These are phyloP conservation scores for Elanoides forficatus DNA, from an alignment of 2,113 vertebrate species.

Conservation along the genomic window DNA sequence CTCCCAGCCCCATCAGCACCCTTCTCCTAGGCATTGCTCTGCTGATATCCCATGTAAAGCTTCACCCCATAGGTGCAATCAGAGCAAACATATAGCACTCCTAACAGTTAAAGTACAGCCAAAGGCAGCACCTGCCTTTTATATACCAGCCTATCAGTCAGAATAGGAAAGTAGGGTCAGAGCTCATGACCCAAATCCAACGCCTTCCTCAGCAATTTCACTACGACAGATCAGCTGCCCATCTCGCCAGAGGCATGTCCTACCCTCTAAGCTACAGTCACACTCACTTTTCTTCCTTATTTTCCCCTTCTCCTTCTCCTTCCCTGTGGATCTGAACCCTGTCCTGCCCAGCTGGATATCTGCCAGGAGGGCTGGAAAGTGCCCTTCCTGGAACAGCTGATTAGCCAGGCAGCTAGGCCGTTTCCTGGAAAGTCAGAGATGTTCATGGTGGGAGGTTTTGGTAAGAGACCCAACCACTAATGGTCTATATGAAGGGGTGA, in stretches of 20 bases:
- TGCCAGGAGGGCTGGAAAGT: neutral
- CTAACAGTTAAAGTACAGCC: neutral
- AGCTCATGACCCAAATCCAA: neutral
- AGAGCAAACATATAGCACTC: neutral
- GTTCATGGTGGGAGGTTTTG: neutral
- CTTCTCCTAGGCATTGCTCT: neutral
- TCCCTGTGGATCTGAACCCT: neutral
- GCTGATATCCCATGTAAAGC: neutral
- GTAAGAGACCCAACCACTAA: neutral
- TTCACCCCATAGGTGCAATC: neutral
- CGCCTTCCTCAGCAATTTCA: neutral
- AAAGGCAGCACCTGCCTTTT: neutral
- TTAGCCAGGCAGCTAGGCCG: rapidly evolving
- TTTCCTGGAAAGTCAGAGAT: neutral
- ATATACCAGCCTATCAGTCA: neutral
- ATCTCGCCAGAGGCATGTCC: neutral
- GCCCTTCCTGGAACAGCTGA: neutral
- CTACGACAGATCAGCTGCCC: rapidly evolving
- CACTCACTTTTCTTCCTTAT: neutral
- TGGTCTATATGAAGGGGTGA: neutral
- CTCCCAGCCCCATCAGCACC: neutral
- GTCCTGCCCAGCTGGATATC: neutral
- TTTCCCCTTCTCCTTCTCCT: neutral
- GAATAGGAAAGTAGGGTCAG: neutral
- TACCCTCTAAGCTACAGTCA: neutral